Evolutionary conservation across 2,888 invertebrate species (phyloP), one percentile per base, ranked within the genome.

Genomic region (Pammene aurita): DNA sequence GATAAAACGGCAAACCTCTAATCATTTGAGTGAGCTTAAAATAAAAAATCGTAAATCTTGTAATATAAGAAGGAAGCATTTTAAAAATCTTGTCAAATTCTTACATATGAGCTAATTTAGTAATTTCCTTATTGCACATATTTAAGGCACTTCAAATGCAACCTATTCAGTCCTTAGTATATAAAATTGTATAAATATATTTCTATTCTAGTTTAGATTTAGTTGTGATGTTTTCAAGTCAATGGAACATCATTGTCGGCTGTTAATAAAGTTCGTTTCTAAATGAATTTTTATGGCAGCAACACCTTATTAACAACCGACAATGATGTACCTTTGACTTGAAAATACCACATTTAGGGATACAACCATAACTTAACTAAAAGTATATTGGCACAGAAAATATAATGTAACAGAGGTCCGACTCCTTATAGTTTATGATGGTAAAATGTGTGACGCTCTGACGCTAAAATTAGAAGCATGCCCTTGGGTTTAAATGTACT

Each of bases 71-170:
- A 52, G 34, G 54, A 2, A 35, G 9, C 35, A 61, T 38, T 35
- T 62, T 18, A 18, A 41, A 52, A 38, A 34, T 42, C 34, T 48
- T 26, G 50, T 48, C 46, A 46, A 48, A 63, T 52, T 55, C 14
- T 38, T 52, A 52, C 26, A 50, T n/a, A 63, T 60, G 58, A 63
- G 50, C 62, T 16, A 46, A 74, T 70, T 26, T 26, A 26, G 26
- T 26, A 26, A 26, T 63, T 64, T 44, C 64, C 66, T 71, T 77
- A 80, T 79, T 80, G 78, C 79, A 81, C 78, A 58, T 71, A 67
- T 18, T 26, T 76, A 82, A 82, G 81, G 83, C 83, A 82, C 83
- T 76, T 72, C 71, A 80, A 83, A 81, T 82, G 80, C 81, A 77
- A 63, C 70, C 74, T 75, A 69, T 77, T 54, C 79, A 77, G 76